Percentiles rank a stretch among this genome's conserved stretches.
Evolutionary conservation across 2,888 invertebrate species (phyloP).

Genomic region (Hanleya hanleyi): DNA sequence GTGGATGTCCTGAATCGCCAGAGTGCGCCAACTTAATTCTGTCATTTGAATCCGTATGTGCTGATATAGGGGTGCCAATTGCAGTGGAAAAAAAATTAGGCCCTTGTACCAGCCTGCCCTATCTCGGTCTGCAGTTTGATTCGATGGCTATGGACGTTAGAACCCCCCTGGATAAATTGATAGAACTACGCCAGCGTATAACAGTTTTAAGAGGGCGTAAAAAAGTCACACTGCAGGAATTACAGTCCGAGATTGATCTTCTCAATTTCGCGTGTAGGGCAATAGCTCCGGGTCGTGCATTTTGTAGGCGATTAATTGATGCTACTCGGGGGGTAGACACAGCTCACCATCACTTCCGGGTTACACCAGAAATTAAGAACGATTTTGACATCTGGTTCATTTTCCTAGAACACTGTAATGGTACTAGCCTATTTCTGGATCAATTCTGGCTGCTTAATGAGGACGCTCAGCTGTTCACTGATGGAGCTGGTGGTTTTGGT

Average conservation of each 20-base stretch:
- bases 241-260: background rate
- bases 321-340: background rate
- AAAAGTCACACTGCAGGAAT: background rate
- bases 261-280: background rate
- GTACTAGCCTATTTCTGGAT: background rate
- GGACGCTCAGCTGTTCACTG: background rate
- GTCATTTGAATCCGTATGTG: background rate
- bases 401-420: background rate
- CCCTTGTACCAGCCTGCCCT: background rate
- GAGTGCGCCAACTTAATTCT: no score
- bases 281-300: background rate
- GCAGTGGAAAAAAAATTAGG: background rate
- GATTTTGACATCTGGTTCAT: background rate
- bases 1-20: no score
- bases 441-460: background rate
- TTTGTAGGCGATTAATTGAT: background rate
- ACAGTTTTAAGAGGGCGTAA: no score
- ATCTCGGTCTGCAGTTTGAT: background rate
- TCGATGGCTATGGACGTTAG: background rate
- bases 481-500: background rate
- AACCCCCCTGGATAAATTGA: background rate
- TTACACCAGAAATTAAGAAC: background rate
- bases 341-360: background rate
- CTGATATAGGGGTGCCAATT: background rate
- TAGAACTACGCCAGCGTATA: background rate